phyloP scores from a whole-genome alignment of 2,888 invertebrate genomes.

The Chaetogeoica ovagalla region DNA sequence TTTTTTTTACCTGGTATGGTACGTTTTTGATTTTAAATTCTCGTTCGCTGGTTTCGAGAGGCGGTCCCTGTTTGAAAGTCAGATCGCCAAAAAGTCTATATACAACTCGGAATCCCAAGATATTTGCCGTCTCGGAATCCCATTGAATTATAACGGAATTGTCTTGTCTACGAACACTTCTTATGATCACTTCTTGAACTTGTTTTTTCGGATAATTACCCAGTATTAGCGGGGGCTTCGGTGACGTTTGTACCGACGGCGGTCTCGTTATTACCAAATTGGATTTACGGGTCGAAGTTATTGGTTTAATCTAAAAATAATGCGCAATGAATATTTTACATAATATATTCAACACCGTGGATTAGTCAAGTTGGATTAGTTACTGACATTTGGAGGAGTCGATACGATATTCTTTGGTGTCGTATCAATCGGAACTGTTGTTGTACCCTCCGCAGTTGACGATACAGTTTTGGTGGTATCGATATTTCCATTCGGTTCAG shows the following conservation, averaged over 20 bases:
- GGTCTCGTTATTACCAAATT: slow-evolving; percentile 40
- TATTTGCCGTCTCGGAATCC: slow-evolving; percentile 85
- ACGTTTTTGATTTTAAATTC: slow-evolving; percentile 93
- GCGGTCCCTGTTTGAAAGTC: slow-evolving; percentile 86
- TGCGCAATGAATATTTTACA: not conserved
- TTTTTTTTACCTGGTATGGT: slow-evolving; percentile 73
- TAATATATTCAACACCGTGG: not conserved
- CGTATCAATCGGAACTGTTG: not conserved
- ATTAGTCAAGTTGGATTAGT: too few relatives aligned
- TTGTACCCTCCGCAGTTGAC: slow-evolving; percentile 26
- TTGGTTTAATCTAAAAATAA: slow-evolving; percentile 32
- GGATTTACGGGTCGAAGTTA: slow-evolving; percentile 17
- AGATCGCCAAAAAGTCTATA: slow-evolving; percentile 88
- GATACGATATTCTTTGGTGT: slow-evolving; percentile 2
- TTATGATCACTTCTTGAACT: slow-evolving; percentile 73
- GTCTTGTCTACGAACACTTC: slow-evolving; percentile 81
- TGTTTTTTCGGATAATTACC: slow-evolving; percentile 54
- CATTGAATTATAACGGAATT: slow-evolving; percentile 87
- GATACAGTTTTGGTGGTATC: slow-evolving; percentile 4
- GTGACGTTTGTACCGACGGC: slow-evolving; percentile 51
- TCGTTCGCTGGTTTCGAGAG: slow-evolving; percentile 83
- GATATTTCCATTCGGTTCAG: slow-evolving; percentile 8
- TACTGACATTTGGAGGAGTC: slow-evolving; percentile 27
- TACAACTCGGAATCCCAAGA: slow-evolving; percentile 85
- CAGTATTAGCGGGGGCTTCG: slow-evolving; percentile 56